Conservation (phyloP, 2,113 vertebrate species). For the Rissa tridactyla region DNA sequence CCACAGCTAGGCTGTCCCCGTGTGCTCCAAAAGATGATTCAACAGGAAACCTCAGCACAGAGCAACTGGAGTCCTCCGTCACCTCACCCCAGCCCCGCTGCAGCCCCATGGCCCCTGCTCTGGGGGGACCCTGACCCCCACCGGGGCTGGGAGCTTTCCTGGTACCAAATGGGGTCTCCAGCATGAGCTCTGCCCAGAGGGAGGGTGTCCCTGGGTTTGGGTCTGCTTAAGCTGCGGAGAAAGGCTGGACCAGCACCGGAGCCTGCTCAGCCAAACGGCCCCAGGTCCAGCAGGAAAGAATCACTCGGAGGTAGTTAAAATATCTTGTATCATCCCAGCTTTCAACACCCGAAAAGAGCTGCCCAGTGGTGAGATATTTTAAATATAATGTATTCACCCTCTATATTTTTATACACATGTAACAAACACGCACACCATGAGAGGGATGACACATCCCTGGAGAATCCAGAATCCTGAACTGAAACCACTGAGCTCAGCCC, state of each 20-base stretch:
- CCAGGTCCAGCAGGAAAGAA: not conserved
- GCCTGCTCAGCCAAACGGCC: accelerated
- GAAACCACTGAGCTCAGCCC: slow-evolving; percentile 47
- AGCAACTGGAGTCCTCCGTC: not conserved
- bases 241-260: not conserved
- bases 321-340: not conserved
- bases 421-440: not conserved
- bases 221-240: not conserved
- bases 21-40: not conserved
- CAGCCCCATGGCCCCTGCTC: accelerated
- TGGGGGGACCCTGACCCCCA: not conserved
- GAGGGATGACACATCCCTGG: slow-evolving; percentile 43
- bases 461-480: slow-evolving; percentile 14
- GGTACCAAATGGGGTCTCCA: not conserved
- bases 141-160: not conserved
- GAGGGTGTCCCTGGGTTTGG: not conserved
- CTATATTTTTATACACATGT: slow-evolving; percentile 23
- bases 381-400: not conserved
- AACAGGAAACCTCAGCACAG: not conserved
- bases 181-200: accelerated
- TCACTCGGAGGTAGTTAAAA: not conserved
- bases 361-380: slow-evolving; percentile 32
- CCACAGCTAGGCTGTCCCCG: not conserved
- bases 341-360: not conserved
- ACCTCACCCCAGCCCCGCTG: not conserved